Evolutionary conservation across 2,888 invertebrate species (phyloP), one percentile per base, ranked within the genome.

Genomic region (Dione vanillae): DNA sequence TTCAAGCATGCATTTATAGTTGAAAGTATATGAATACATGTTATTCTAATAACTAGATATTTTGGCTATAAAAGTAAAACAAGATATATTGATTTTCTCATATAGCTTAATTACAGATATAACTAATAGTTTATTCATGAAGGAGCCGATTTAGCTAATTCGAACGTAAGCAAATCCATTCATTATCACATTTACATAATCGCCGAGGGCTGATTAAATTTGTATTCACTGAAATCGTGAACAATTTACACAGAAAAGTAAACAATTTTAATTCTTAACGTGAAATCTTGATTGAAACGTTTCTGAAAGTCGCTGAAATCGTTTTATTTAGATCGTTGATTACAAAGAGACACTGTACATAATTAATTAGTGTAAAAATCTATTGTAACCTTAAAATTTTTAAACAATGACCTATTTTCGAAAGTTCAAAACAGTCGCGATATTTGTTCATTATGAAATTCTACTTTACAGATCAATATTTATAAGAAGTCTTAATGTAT

Each of bases 151-250:
- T 61, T 59, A 56, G 56, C 80, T 85, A 84, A 87, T 86, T 87
- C 85, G 82, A 85, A 87, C 85, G 83, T 82, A 83, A 82, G 82
- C 82, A 84, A 87, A 86, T 85, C 85, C 83, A 81, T 84, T 85
- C 82, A 85, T 86, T 87, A 83, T 78, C 83, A 75, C 80, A 89
- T 90, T 88, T 85, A 77, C 90, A 90, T 90, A 90, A 90, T 85
- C 89, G 86, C 88, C 82, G 78, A 76, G 79, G 81, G 87, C 85
- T 86, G 85, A 88, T 89, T 87, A 86, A 88, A 86, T 86, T 87
- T 87, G 86, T 82, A 87, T 74, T 72, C 80, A 80, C 78, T 78
- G 74, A 78, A 80, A 82, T 79, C 76, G 75, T 76, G 78, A 73
- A 80, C 74, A 75, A 69, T 67, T 75, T 72, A 65, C 64, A 72